phyloP scores from a whole-genome alignment of 2,113 vertebrate genomes.

The Cathartes aura region DNA sequence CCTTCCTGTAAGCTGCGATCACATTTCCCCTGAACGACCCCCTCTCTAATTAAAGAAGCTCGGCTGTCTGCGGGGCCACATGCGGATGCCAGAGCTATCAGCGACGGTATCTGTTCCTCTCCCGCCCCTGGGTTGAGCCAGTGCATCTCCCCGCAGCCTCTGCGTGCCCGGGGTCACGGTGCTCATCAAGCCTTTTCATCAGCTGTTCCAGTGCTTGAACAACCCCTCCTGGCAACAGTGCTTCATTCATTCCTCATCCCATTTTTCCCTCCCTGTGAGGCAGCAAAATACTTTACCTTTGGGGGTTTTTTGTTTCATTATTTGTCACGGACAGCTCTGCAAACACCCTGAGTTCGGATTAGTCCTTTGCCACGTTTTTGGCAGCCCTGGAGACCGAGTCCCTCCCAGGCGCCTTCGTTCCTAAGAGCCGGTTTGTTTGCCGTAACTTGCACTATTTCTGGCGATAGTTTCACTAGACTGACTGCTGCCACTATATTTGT shows the following conservation, averaged over 20 bases:
- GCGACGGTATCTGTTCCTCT: background rate
- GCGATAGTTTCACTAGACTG: background rate
- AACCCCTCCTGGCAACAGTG: background rate
- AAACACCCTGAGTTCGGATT: background rate
- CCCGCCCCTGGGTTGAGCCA: background rate
- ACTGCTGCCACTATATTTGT: background rate
- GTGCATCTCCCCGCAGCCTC: rapidly evolving
- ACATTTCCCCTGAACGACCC: background rate
- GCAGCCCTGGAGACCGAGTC: background rate
- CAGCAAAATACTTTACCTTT: background rate
- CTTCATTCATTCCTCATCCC: background rate
- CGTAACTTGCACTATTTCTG: background rate
- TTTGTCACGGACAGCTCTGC: background rate
- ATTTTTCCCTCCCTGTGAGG: background rate
- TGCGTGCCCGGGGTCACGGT: rapidly evolving
- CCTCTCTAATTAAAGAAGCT: background rate
- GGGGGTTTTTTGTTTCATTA: background rate
- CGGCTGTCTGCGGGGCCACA: background rate
- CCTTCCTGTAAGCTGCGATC: background rate
- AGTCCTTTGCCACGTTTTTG: background rate
- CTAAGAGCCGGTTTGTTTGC: background rate
- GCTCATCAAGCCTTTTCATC: background rate
- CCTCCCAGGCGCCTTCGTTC: background rate
- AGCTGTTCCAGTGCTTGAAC: background rate
- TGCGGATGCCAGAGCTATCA: background rate